Evolutionary conservation across 2,888 invertebrate genomes (phyloP), one percentile per base, ranked within the genome.

Genomic region (Temnothorax unifasciatus): DNA sequence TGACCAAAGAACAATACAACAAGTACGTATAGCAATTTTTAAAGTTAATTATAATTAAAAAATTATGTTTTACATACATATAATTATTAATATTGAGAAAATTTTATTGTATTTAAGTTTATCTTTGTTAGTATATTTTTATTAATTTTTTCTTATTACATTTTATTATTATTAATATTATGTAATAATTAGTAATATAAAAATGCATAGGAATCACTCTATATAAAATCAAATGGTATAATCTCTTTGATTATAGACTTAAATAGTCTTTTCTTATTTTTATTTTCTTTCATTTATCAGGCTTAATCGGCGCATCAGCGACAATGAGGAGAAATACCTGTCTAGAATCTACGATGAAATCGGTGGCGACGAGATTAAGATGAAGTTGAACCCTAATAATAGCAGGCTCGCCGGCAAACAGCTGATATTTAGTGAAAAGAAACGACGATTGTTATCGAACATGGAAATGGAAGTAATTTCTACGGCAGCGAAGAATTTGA

Each of bases 381-480:
- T 98, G 98, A 98, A 98, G 94, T 97, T 96, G 38, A 95, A 95
- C 21, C 95, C 96, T 0, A 96, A 96, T 90, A 82, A 82, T 6
- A 82, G 54, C 4, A 54, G 73, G 3, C 41, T 82, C n/a, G n/a
- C 61, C 15, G 75, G 75, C 18, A 82, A 82, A 29, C 75, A 82
- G 29, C 91, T 98, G 92, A 97, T 98, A 89, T 97, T 98, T 0
- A 99, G 98, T 94, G 99, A 99, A 95, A 99, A 99, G 94, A 97
- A 99, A 93, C 96, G 99, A 2, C 97, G 98, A 90, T 96, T 99
- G 34, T 95, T 99, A 85, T 99, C 99, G 97, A 99, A 99, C 93
- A 97, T 99, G 97, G 99, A 99, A 95, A 99, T 99, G 99, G 99
- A 99, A 94, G 98, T 98, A 81, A 99, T 99, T 95, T 99, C 99